Base-by-base conservation (phyloP, 2,113 vertebrate genomes). In the Recurvirostra avosetta region DNA sequence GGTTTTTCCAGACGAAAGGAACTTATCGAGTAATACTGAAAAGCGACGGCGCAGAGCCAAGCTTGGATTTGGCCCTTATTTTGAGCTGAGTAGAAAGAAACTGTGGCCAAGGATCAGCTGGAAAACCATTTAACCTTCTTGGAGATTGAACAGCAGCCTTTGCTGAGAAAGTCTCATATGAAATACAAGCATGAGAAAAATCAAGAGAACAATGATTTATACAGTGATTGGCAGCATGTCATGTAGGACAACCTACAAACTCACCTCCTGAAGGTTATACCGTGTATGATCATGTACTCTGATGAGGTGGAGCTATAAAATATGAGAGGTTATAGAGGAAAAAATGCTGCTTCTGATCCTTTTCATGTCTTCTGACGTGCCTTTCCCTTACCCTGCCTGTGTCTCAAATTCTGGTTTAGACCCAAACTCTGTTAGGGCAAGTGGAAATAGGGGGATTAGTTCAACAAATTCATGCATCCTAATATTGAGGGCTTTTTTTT, bases 71-170 rank as follows among this genome's bases (percentile, higher is more conserved):
- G 92, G 82, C 88, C 90, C 61, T 79, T 25, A 45, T 78, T 94
- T 90, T 63, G 85, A 92, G 75, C 6, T 7, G 88, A 94, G 77
- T 58, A 68, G 87, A 85, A 93, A 88, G 81, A 76, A 96, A 80
- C 29, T 3, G 67, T 77, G 88, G 95, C 90, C 88, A 92, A 86
- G 59, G 74, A 96, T 95, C 90, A 94, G 96, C 88, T 95, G 95
- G 79, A 81, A 94, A 96, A 92, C 52, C 61, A 49, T 94, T 96
- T 93, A 95, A 75, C 86, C 88, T 38, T 84, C 78, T 77, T 50
- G 52, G 83, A 88, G 83, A 72, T 3, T 38, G 72, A 92, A 10
- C 78, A 86, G 82, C 71, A 88, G 90, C 85, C 75, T 36, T 61
- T 82, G 38, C 62, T 82, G 67, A 73, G 88, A 77, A 82, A 73